Base-by-base conservation (phyloP, 2,888 invertebrate genomes). In the Suillia variegata region DNA sequence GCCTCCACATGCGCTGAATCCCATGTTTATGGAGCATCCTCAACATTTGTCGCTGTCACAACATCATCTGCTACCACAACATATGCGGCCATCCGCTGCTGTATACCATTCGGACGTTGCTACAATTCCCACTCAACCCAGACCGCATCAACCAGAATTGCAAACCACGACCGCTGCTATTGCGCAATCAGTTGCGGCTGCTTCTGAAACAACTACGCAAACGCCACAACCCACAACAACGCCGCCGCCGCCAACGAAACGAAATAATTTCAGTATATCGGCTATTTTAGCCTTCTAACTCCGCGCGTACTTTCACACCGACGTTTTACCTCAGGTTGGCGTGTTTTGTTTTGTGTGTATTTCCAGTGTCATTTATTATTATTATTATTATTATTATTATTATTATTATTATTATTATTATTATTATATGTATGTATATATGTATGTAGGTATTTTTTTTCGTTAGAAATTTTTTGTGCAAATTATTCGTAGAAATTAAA, bases 221-320 rank as follows among this genome's bases (percentile, higher is more conserved):
- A 51, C 55, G 47, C 33, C 21, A 18, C 49, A 17, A 20, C 56
- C 24, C 24, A 17, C 24, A 6, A 12, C 49, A 24, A 18, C 49
- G 18, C 20, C 26, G 53, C 67, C 53, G 58, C 64, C 58, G 55
- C 69, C 60, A 62, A 65, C 63, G n/a, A 81, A 78, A 62, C 75
- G 77, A 59, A 80, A 75, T 56, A 80, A 77, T 59, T 82, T 82
- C 58, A 80, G 82, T 56, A 82, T 82, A 65, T 82, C 82, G 0
- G 81, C 81, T 18, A 82, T 82, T 65, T 72, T 82, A 63, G 82
- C 82, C 5, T 75, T 73, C 59, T 73, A 49, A 63, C n/a, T n/a
- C n/a, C n/a, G n/a, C n/a, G n/a, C n/a, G n/a, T 31, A 5, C n/a
- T 8, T 12, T 21, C 48, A 20, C 17, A 5, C 5, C 20, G 5